Percentiles rank a stretch among this genome's conserved stretches.
phyloP scores from a whole-genome alignment of 2,113 vertebrate genomes.

The Tiliqua scincoides region DNA sequence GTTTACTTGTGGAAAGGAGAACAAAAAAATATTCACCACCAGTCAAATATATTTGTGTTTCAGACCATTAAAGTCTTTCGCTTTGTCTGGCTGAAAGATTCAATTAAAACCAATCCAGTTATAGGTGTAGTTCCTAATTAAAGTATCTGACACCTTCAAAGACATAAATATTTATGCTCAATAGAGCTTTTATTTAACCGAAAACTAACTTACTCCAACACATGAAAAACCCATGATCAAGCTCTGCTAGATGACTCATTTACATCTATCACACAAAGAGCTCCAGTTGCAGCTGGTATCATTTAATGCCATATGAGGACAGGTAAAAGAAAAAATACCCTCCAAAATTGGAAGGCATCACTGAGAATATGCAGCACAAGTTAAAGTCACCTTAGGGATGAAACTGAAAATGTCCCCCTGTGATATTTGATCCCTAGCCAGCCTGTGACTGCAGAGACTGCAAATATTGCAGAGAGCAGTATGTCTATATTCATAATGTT shows the following conservation, averaged over 20 bases:
- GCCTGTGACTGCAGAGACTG: neutral
- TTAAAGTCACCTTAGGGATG: neutral
- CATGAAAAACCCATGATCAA: constrained; percentile 44
- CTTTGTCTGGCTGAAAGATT: constrained; percentile 61
- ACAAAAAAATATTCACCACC: constrained; percentile 8
- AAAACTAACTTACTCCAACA: constrained; percentile 70
- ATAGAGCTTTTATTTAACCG: constrained; percentile 65
- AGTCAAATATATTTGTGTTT: constrained; percentile 25
- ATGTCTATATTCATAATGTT: neutral
- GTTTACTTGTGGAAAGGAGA: neutral
- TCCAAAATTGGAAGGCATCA: neutral
- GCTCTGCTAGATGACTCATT: constrained; percentile 61
- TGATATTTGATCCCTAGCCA: neutral
- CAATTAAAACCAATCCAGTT: constrained; percentile 67
- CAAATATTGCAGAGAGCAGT: neutral
- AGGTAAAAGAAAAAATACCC: neutral
- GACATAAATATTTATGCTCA: constrained; percentile 77
- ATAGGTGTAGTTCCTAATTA: constrained; percentile 64
- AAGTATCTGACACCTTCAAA: constrained; percentile 66
- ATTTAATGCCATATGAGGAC: constrained; percentile 9
- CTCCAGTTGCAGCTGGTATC: constrained; percentile 57
- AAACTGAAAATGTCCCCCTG: neutral
- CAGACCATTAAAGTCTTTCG: constrained; percentile 41
- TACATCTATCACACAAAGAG: constrained; percentile 69
- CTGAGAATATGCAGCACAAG: neutral